A percentile compares a stretch with the other conserved stretches of the same genome.
phyloP scores from a whole-genome alignment of 2,113 vertebrate species.

The Festucalex cinctus region DNA sequence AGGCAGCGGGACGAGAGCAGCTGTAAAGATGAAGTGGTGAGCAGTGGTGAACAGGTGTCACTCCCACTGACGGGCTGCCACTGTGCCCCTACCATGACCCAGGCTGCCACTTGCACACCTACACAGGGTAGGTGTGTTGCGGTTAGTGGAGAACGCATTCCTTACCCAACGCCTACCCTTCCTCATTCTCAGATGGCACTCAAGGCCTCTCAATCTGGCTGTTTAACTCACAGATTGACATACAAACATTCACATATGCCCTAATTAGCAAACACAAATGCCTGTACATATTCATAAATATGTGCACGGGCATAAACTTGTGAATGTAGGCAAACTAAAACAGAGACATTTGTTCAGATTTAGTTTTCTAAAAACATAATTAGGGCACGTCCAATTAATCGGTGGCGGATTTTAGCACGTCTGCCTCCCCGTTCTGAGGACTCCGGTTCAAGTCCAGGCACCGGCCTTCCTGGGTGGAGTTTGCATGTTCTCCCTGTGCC shows the following conservation, averaged over 20 bases:
- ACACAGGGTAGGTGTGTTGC: conserved; percentile 27
- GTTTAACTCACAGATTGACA: conserved; percentile 43
- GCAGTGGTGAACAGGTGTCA: conserved; percentile 66
- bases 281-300: conserved; percentile 46
- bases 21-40: conserved; percentile 50
- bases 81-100: conserved; percentile 7
- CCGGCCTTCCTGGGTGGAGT: too few relatives aligned
- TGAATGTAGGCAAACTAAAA: conserved; percentile 29
- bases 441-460: too few relatives aligned
- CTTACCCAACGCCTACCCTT: conserved; percentile 61
- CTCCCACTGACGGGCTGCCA: conserved; percentile 63
- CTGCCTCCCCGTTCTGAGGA: too few relatives aligned
- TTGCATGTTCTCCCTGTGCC: too few relatives aligned
- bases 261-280: conserved; percentile 45
- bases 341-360: conserved; percentile 17
- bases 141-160: conserved; percentile 32
- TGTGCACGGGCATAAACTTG: conserved; percentile 15
- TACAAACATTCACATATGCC: conserved; percentile 20
- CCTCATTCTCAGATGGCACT: conserved; percentile 59
- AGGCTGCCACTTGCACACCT: conserved; percentile 45
- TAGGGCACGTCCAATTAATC: too few relatives aligned
- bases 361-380: background rate
- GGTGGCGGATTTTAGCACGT: too few relatives aligned
- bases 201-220: conserved; percentile 45
- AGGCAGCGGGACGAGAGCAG: conserved; percentile 43